Conservation (phyloP, 2,113 vertebrate species). For the Xiphophorus couchianus region DNA sequence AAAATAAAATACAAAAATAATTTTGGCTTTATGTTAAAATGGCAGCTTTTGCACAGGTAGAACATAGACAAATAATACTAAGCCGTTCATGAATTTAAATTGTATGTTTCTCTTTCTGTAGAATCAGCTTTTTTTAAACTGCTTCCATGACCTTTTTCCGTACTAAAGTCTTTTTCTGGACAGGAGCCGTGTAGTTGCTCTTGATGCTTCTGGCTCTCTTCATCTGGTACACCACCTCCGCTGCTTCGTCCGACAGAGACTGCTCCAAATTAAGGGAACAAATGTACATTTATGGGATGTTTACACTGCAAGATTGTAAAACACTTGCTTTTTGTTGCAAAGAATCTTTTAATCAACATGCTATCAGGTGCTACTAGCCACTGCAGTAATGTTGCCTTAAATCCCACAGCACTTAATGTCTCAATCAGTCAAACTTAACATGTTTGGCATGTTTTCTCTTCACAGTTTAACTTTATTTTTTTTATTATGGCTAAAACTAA, state of each 20-base stretch:
- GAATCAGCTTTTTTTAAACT: conserved; percentile 3
- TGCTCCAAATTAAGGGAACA: conserved; percentile 5
- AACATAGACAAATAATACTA: not conserved
- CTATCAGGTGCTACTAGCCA: not conserved
- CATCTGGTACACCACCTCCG: conserved; percentile 80
- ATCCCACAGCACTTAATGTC: not conserved
- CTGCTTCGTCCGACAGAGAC: conserved; percentile 78
- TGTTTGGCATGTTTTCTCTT: not conserved
- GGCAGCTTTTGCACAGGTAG: not conserved
- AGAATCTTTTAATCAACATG: not conserved
- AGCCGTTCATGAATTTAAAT: not conserved
- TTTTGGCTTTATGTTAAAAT: not conserved
- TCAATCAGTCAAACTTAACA: not conserved
- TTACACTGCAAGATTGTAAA: not conserved
- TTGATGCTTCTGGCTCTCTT: conserved; percentile 73
- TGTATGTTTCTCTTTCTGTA: not conserved
- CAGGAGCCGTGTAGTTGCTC: not conserved
- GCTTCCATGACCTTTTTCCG: conserved; percentile 14
- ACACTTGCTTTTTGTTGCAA: not conserved
- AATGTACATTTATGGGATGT: not conserved
- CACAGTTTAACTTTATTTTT: not conserved
- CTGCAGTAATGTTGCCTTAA: not conserved
- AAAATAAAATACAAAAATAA: not conserved
- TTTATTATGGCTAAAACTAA: not conserved
- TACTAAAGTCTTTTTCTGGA: not conserved